phyloP scores from a whole-genome alignment of 2,888 invertebrate species.

The Macrosoma leucophasiata region DNA sequence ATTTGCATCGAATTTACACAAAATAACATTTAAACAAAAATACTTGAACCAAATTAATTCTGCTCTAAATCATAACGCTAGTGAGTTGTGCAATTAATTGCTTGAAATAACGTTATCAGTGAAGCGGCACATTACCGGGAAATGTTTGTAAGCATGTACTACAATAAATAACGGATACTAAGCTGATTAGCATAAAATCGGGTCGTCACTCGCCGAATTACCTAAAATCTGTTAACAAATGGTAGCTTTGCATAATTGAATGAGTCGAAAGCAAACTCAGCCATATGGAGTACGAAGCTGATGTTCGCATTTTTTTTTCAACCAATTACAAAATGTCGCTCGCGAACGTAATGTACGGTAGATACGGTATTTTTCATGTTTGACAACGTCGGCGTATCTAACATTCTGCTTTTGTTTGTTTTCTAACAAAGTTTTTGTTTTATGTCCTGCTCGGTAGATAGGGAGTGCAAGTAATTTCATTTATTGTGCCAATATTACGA shows the following conservation, averaged over 20 bases:
- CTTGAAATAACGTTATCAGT: constrained; percentile 60
- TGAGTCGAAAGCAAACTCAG: constrained; percentile 50
- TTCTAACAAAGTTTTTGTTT: constrained; percentile 14
- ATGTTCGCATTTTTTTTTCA: constrained; percentile 30
- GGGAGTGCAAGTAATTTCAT: too few species aligned
- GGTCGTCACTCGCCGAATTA: constrained; percentile 61
- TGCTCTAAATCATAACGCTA: constrained; percentile 55
- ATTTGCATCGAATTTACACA: constrained; percentile 54
- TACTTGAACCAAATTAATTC: constrained; percentile 46
- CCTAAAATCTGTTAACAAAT: constrained; percentile 73
- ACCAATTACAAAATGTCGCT: constrained; percentile 29
- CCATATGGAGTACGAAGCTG: constrained; percentile 47
- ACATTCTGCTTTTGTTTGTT: constrained; percentile 15
- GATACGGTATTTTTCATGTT: too few species aligned
- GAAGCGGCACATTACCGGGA: constrained; percentile 43
- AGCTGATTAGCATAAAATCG: constrained; percentile 71
- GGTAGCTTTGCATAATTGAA: constrained; percentile 71
- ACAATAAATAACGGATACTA: constrained; percentile 67
- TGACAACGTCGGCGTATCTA: constrained; percentile 13
- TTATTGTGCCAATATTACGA: too few species aligned
- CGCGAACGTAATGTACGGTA: too few species aligned
- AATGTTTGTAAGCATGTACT: constrained; percentile 59
- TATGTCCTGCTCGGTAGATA: constrained; percentile 10
- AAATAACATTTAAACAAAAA: constrained; percentile 58
- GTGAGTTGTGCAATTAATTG: constrained; percentile 67